Conservation (phyloP, 53 echinoderm and acorn worm genomes). For the Pentamera pediparva region DNA sequence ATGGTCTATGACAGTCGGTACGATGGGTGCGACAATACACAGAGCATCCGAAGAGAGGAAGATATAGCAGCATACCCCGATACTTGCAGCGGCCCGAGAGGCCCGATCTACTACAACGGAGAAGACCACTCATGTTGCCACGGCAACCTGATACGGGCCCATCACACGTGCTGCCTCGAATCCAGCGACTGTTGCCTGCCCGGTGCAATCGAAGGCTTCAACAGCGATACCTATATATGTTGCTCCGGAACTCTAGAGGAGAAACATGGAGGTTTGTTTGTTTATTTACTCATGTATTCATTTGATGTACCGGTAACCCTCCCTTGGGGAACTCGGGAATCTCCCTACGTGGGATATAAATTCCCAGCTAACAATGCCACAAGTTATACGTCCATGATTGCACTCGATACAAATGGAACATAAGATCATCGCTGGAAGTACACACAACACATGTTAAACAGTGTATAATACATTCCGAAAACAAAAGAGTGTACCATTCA, state of each 20-base stretch:
- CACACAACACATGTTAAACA: too few species aligned
- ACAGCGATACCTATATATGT: background rate
- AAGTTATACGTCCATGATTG: too few species aligned
- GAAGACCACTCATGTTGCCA: constrained; percentile 51
- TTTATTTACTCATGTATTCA: too few species aligned
- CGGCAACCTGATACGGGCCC: constrained; percentile 37
- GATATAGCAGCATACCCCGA: constrained; percentile 26
- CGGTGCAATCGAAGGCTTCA: background rate
- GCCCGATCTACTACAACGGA: constrained; percentile 21
- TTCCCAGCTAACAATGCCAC: too few species aligned
- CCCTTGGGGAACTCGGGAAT: too few species aligned
- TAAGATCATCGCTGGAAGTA: too few species aligned
- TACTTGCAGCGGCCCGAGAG: constrained; percentile 18
- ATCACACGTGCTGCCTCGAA: constrained; percentile 43
- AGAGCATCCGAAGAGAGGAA: constrained; percentile 14
- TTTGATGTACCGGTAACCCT: too few species aligned
- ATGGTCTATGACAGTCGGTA: constrained; percentile 38
- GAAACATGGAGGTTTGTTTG: background rate
- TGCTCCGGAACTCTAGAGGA: background rate
- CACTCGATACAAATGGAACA: too few species aligned
- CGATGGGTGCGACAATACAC: constrained; percentile 23
- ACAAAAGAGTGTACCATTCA: too few species aligned
- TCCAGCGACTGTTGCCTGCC: background rate
- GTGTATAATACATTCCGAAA: too few species aligned
- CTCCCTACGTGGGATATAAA: too few species aligned